These are phyloP conservation scores for Rhegmatorhina hoffmannsi DNA, from an alignment of 2,113 vertebrate species.

Conservation along the genomic window DNA sequence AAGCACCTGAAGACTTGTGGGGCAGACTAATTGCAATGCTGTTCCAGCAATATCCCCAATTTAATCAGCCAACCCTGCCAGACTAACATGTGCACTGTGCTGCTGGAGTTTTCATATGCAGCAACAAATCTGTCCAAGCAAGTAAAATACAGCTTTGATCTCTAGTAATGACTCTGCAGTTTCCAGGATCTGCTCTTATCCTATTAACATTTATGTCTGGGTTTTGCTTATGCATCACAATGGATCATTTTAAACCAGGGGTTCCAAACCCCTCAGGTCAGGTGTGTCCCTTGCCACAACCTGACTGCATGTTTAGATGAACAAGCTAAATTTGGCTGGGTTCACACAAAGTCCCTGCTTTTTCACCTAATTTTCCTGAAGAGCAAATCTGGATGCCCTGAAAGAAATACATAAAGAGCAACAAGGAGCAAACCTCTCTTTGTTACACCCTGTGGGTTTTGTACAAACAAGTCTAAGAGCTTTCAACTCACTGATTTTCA, in stretches of 20 bases:
- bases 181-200: constrained; percentile 23
- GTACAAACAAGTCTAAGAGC: background rate
- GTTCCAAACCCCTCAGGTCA: background rate
- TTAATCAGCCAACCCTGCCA: background rate
- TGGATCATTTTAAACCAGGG: background rate
- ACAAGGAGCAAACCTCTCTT: background rate
- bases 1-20: background rate
- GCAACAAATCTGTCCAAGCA: constrained; percentile 37
- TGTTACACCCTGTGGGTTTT: background rate
- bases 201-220: constrained; percentile 46
- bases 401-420: background rate
- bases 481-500: background rate
- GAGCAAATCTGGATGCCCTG: background rate
- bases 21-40: background rate
- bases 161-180: constrained; percentile 14
- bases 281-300: background rate
- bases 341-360: background rate
- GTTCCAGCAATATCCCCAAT: background rate
- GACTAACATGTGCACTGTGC: background rate
- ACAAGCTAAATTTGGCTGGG: background rate
- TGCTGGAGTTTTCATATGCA: constrained; percentile 2
- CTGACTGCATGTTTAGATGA: background rate
- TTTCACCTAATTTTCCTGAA: background rate
- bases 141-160: constrained; percentile 8
- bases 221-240: constrained; percentile 32